Percentiles rank a stretch among this genome's conserved stretches.
These are phyloP conservation scores for Rhinoptilus africanus DNA, from an alignment of 2,113 vertebrate species.

Conservation along the genomic window DNA sequence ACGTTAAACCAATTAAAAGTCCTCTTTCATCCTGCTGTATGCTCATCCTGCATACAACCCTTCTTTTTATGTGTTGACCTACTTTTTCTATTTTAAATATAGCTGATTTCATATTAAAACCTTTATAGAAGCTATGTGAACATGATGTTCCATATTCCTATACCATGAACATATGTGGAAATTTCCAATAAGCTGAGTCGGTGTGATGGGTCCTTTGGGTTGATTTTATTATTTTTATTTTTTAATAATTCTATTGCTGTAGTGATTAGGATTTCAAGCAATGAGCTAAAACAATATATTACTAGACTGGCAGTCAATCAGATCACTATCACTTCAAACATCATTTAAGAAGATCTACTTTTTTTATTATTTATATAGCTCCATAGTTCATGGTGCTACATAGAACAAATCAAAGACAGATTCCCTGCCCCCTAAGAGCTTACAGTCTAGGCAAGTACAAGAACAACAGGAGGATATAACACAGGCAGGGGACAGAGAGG, in stretches of 20 bases:
- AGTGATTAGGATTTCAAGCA: not conserved
- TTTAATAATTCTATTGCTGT: not conserved
- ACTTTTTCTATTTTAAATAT: not conserved
- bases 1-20: not conserved
- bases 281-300: not conserved
- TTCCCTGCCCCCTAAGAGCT: conserved; percentile 66
- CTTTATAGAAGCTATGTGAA: not conserved
- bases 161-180: not conserved
- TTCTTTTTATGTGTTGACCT: not conserved
- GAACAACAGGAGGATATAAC: conserved; percentile 55
- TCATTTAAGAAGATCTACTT: conserved; percentile 49
- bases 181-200: not conserved
- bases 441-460: conserved; percentile 68
- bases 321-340: conserved; percentile 54
- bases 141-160: not conserved
- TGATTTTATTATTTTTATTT: not conserved
- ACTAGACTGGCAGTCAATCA: conserved; percentile 42
- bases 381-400: conserved; percentile 63
- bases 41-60: not conserved
- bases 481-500: conserved; percentile 31
- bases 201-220: not conserved
- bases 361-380: conserved; percentile 69
- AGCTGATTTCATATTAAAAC: not conserved
- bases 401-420: conserved; percentile 50
- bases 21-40: not conserved